Conservation (phyloP, 2,888 invertebrate genomes). For the Metopia argyrocephala region DNA sequence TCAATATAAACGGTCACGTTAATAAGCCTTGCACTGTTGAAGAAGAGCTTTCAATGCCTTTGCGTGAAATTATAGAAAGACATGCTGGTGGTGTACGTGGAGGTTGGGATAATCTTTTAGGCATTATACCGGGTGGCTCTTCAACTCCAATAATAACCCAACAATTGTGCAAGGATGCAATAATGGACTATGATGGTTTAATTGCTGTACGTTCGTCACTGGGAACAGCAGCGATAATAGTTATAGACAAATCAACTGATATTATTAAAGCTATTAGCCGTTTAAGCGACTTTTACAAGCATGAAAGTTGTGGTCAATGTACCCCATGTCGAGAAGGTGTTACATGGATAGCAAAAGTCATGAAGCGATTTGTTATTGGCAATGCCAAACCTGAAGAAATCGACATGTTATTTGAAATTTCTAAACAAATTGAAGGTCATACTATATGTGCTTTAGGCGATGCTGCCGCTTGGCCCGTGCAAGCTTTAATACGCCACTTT, state of each 20-base stretch:
- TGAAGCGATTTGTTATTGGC: slow-evolving; percentile 79
- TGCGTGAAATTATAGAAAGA: slow-evolving; percentile 95
- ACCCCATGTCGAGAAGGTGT: slow-evolving; percentile 99
- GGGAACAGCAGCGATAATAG: slow-evolving; percentile 98
- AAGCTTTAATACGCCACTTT: no score
- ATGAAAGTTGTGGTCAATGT: slow-evolving; percentile 99
- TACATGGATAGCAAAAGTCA: slow-evolving; percentile 95
- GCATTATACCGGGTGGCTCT: slow-evolving; percentile 98
- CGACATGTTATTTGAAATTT: no score
- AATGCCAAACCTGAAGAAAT: no score
- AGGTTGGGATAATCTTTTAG: slow-evolving; percentile 99
- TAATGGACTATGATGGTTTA: slow-evolving; percentile 99
- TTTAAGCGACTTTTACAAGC: slow-evolving; percentile 98
- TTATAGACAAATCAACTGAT: slow-evolving; percentile 99
- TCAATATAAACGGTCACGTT: slow-evolving; percentile 99
- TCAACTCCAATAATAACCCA: slow-evolving; percentile 98
- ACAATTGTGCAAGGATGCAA: slow-evolving; percentile 92
- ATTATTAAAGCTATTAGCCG: slow-evolving; percentile 97
- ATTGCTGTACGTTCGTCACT: slow-evolving; percentile 96
- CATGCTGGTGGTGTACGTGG: slow-evolving; percentile 98
- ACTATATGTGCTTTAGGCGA: no score
- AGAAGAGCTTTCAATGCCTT: slow-evolving; percentile 99
- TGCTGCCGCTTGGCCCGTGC: no score
- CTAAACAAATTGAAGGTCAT: no score
- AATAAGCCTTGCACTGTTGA: slow-evolving; percentile 99